phyloP scores from a whole-genome alignment of 2,113 vertebrate genomes.

The Leptosomus discolor region DNA sequence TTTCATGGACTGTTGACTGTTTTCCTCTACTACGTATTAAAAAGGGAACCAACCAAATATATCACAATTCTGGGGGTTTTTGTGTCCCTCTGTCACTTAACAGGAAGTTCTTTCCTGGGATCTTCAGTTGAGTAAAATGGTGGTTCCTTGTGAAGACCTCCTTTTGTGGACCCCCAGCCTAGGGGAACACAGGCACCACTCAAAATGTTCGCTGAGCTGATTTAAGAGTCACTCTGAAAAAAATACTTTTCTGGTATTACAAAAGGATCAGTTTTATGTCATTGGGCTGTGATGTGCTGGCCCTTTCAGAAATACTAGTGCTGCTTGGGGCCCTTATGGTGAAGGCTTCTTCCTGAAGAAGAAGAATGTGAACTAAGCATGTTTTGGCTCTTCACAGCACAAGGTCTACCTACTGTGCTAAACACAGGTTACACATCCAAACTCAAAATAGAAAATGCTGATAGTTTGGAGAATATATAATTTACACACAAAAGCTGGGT shows the following conservation, averaged over 20 bases:
- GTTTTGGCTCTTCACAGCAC: not conserved
- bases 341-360: not conserved
- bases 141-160: not conserved
- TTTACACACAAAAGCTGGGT: conserved; percentile 58
- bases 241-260: not conserved
- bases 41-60: not conserved
- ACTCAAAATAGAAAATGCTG: conserved; percentile 58
- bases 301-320: not conserved
- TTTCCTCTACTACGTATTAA: not conserved
- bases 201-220: not conserved
- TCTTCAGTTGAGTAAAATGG: not conserved
- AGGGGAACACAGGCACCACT: not conserved
- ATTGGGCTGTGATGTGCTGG: not conserved
- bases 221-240: not conserved
- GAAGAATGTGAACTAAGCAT: not conserved
- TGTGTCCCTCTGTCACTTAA: not conserved
- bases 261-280: not conserved
- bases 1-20: not conserved
- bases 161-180: accelerated
- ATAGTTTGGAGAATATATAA: conserved; percentile 57
- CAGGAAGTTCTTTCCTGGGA: not conserved
- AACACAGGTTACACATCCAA: conserved; percentile 56
- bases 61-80: not conserved
- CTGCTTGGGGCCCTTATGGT: not conserved
- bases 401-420: conserved; percentile 43